Base-by-base conservation (phyloP, 2,113 vertebrate species). In the Cololabis saira region DNA sequence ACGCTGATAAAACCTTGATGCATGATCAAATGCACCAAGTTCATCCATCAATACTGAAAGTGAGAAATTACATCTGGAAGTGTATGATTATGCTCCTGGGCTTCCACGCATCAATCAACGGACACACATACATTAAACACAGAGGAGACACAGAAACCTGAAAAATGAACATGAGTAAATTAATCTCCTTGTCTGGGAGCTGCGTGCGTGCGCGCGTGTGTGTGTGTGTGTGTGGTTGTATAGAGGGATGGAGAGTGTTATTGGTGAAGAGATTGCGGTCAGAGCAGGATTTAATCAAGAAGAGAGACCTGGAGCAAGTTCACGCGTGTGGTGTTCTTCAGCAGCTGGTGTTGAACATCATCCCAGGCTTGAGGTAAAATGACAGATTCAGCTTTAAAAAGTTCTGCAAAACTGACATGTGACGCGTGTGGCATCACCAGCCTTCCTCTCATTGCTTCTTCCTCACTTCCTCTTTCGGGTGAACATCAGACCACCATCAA, bases 41-140 rank as follows among this genome's bases (percentile, higher is more conserved):
- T 63, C 80, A 87, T 86, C 85, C 75, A 84, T 89, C 82, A 85
- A 41, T 70, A 64, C 79, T 67, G 81, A 87, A 71, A 88, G 87
- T 91, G 88, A 92, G 86, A 90, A 91, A 92, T 87, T 89, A 90
- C 58, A 41, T 61, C 82, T 88, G 89, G 88, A 90, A 90, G 89
- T 90, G 72, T 88, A 82, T 81, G 90, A 93, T 93, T 92, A 91
- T 85, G 78, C 88, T 74, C 59, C 60, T 42, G 80, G 76, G 80
- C 76, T 86, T 81, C 67, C 37, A 57, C 18, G 3, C 83, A 91
- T 91, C 82, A 86, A 87, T 91, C 90, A 88, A 55, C 16, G 7
- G 37, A 76, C 69, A 79, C 60, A 67, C 54, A 56, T 59, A 82
- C 78, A 83, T 86, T 84, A 84, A 83, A 82, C 59, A 72, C 62